Base-by-base conservation (phyloP, 2,888 invertebrate genomes). In the Lepeophtheirus nordmannii region DNA sequence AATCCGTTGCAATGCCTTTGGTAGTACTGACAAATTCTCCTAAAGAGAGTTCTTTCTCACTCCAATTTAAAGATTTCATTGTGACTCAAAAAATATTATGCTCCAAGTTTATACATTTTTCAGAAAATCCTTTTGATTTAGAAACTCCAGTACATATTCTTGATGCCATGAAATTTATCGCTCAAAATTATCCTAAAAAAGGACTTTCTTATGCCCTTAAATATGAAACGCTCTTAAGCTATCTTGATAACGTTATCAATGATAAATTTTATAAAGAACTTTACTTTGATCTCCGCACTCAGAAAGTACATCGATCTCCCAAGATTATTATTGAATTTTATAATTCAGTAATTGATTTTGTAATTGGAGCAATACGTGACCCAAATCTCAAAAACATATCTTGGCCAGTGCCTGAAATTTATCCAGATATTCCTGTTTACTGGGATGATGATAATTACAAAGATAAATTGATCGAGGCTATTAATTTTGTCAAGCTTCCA, bases 401-500 rank as follows among this genome's bases (percentile, higher is more conserved):
- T 14, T 63, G 63, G 63, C 63, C 63, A 12, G 22, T 53, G 12
- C 63, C 63, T n/a, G 63, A 63, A 38, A 39, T 61, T 12, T 40
- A 46, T 10, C 17, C 41, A 14, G 53, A 23, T 12, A n/a, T 63
- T 22, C 63, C 63, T 46, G 20, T 40, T 30, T 63, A 63, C 53
- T 63, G 63, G 63, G 53, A 53, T 30, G 63, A 63, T 30, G 20
- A 12, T 46, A 22, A 22, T 11, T 56, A 63, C 56, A 11, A 37
- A 11, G 63, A 63, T 22, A 20, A 46, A 20, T n/a, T 63, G 14
- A 20, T n/a, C 12, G 23, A 22, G 11, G 20, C 14, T 11, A 20
- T 63, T 14, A 56, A 46, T 14, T n/a, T 12, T n/a, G 10, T 56
- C 14, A 41, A 37, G 53, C 56, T 63, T 20, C 53, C 63, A 9